These are phyloP conservation scores for Albula goreensis DNA, from an alignment of 2,113 vertebrate species.

Conservation along the genomic window DNA sequence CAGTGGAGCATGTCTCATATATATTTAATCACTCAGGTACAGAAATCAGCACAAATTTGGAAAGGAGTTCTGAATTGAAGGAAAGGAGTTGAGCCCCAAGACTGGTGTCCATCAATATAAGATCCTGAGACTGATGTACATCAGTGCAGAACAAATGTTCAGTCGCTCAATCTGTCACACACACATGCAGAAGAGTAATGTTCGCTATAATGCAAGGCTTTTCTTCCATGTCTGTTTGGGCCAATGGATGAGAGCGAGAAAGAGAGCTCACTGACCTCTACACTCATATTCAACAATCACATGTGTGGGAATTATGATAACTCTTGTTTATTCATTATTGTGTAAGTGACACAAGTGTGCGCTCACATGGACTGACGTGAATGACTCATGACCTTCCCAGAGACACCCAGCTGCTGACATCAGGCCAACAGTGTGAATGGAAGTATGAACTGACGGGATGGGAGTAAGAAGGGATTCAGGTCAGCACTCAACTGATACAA, in stretches of 20 bases:
- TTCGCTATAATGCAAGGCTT: too few relatives aligned
- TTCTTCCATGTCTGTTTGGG: too few relatives aligned
- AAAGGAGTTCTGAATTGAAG: neutral
- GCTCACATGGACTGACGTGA: neutral
- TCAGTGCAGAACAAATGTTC: too few relatives aligned
- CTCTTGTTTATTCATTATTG: neutral
- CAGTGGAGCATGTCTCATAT: neutral
- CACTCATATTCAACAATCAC: neutral
- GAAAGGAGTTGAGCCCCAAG: neutral
- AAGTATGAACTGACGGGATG: neutral
- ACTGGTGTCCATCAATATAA: neutral
- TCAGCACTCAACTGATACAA: constrained; percentile 13
- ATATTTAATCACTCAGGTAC: neutral
- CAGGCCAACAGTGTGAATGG: neutral
- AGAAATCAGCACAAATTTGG: neutral
- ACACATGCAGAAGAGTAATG: too few relatives aligned
- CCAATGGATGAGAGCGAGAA: too few relatives aligned
- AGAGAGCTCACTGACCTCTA: too few relatives aligned
- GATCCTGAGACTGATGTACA: neutral
- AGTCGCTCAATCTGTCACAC: too few relatives aligned
- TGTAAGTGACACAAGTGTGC: neutral
- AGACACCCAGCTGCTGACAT: constrained; percentile 2
- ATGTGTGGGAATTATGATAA: neutral
- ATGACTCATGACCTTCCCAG: neutral
- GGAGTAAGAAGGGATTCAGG: constrained; percentile 17